Percentiles rank a stretch among this genome's conserved stretches.
Conservation (phyloP, 2,797 vertebrate species). For the Spatula versicolor region DNA sequence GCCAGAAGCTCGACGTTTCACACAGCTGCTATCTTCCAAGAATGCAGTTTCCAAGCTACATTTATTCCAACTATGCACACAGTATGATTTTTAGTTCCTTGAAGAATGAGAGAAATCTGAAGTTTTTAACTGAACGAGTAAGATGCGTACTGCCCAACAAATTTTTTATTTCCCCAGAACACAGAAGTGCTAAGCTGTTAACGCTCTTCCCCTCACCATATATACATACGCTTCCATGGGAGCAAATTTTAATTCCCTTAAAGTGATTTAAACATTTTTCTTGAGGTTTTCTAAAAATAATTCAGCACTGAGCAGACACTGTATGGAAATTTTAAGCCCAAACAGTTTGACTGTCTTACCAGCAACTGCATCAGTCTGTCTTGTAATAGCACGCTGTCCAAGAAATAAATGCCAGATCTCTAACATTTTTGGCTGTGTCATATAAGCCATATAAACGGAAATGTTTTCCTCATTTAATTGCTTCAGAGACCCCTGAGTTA, state of each 20-base stretch:
- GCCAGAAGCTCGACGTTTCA: neutral
- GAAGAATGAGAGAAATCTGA: too few relatives aligned
- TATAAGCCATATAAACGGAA: neutral
- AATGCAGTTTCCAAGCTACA: neutral
- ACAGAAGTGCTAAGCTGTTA: neutral
- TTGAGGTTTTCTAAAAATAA: neutral
- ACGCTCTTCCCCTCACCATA: neutral
- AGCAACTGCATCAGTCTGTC: neutral
- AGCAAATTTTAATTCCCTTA: neutral
- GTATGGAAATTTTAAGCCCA: neutral
- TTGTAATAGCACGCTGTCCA: neutral
- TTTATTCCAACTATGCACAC: neutral
- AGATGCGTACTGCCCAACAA: neutral
- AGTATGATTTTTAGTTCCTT: neutral
- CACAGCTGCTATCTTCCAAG: neutral
- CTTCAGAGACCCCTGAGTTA: neutral
- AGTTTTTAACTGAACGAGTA: neutral
- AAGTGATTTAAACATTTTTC: neutral
- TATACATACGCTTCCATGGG: neutral
- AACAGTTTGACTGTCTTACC: neutral
- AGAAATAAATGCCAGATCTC: neutral
- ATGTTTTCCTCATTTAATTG: neutral
- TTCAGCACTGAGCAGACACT: neutral
- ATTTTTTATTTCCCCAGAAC: neutral
- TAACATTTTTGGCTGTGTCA: neutral